A percentile compares a stretch with the other conserved stretches of the same genome.
Evolutionary conservation across 2,797 vertebrate species (phyloP).

Genomic region (Brachyrhaphis roseni): DNA sequence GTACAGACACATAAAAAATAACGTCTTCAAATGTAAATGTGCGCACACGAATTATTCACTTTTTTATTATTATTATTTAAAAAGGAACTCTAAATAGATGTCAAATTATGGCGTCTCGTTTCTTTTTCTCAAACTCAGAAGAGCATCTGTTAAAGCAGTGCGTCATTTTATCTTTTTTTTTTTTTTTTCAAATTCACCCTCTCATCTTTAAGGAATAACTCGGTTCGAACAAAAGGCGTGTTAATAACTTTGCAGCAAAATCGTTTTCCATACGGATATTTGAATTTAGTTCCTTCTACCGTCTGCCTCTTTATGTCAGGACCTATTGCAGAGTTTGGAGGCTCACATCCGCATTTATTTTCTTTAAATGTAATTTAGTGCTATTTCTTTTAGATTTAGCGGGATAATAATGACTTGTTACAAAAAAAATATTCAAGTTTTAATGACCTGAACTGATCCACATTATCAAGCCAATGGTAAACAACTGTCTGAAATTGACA

Average conservation of each 20-base stretch:
- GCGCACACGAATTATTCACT: neutral
- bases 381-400: neutral
- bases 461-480: no score
- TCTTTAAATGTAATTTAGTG: neutral
- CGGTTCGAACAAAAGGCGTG: neutral
- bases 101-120: neutral
- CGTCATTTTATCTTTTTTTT: neutral
- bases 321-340: neutral
- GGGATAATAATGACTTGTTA: neutral
- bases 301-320: neutral
- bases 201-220: neutral
- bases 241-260: neutral
- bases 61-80: neutral
- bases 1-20: neutral
- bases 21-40: neutral
- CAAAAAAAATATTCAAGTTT: neutral
- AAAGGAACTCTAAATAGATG: neutral
- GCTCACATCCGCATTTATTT: neutral
- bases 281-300: neutral
- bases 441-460: neutral
- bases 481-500: neutral
- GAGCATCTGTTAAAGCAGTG: neutral
- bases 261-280: neutral
- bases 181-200: neutral
- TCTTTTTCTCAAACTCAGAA: neutral